Conservation (phyloP, 1,140 invertebrate species). For the Orchesella cincta region DNA sequence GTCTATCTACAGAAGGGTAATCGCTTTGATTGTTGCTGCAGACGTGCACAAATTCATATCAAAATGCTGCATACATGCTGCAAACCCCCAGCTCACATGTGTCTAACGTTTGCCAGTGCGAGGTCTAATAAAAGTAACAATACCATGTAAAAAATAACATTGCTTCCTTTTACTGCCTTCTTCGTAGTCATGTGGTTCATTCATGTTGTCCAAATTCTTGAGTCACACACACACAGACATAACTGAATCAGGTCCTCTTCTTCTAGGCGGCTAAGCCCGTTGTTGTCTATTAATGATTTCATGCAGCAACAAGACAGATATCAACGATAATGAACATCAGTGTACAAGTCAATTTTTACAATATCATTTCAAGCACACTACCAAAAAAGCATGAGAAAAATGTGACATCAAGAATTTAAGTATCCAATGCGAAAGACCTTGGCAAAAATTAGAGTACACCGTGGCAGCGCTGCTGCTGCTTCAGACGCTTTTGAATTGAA, state of each 20-base stretch:
- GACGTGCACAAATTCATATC: background rate
- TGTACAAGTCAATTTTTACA: background rate
- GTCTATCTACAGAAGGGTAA: background rate
- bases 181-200: background rate
- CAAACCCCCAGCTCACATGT: background rate
- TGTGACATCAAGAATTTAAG: constrained; percentile 4
- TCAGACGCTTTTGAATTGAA: background rate
- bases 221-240: background rate
- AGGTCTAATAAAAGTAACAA: background rate
- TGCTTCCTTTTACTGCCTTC: background rate
- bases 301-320: background rate
- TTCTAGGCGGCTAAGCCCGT: background rate
- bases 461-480: background rate
- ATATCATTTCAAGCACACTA: constrained; percentile 3
- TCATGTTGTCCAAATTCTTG: background rate
- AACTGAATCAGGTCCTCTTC: background rate
- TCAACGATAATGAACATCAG: background rate
- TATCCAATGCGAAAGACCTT: background rate
- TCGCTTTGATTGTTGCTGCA: background rate
- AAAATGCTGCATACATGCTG: background rate
- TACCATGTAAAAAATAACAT: background rate
- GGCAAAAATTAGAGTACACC: constrained; percentile 5
- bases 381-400: constrained; percentile 4
- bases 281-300: background rate
- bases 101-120: background rate